Base-by-base conservation (phyloP, 2,888 invertebrate species). In the Frankliniella intonsa region DNA sequence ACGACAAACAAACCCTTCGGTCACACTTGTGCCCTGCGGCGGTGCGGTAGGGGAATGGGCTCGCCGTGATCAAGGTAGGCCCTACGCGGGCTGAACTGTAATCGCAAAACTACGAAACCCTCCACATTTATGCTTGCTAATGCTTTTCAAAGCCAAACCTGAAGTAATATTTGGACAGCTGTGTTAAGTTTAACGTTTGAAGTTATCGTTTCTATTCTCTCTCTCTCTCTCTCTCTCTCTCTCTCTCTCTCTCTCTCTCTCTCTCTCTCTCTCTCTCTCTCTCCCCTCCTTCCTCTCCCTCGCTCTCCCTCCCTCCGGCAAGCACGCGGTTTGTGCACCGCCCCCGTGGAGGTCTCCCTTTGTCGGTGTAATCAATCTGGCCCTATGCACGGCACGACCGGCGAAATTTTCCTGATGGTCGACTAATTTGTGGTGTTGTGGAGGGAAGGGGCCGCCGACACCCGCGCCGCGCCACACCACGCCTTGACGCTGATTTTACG, bases 321-420 rank as follows among this genome's bases (percentile, higher is more conserved):
- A 2, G 38, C 38, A 38, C 38, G 38, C 5, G 38, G 38, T 38
- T 38, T 38, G 38, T 38, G 38, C 38, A 38, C 38, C 2, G 38
- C 38, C 38, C 38, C 38, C 38, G 38, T 38, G 38, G 38, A 38
- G 38, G 38, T 5, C 38, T 38, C 38, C 38, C 38, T 38, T 38
- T 38, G 38, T 38, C 38, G 38, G 38, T 38, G 9, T 76, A 76
- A 76, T 76, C 69, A 76, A 76, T 76, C 22, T 38, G 38, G 38
- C 38, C 38, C 38, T 38, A 38, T 38, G 38, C 38, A 38, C 38
- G 38, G 38, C 38, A 38, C 38, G 38, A 38, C 38, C 38, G 38
- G 69, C 69, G 69, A 76, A 76, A 76, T 76, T 25, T 22, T 22
- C 69, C 25, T 76, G 69, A 76, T 76, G 69, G 69, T 76, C 69